A percentile compares a stretch with the other conserved stretches of the same genome.
Evolutionary conservation across 2,888 invertebrate genomes (phyloP).

Genomic region (Calameuta idolon): DNA sequence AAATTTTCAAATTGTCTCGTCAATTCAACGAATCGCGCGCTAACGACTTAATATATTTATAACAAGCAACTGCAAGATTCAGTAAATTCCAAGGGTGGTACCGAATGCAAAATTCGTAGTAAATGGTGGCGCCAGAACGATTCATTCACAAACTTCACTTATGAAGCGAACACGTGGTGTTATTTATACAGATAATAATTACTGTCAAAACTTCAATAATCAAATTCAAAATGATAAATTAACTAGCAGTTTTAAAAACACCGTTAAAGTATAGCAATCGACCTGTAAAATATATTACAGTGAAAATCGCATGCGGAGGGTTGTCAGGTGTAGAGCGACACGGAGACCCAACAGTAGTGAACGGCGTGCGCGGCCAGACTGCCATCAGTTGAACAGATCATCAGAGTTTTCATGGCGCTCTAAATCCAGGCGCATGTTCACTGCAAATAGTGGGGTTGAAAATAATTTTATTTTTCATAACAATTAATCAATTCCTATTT

Average conservation of each 20-base stretch:
- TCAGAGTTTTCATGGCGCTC: not conserved
- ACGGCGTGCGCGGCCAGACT: constrained; percentile 59
- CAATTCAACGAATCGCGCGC: not conserved
- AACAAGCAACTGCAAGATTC: not conserved
- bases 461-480: not conserved
- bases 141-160: not conserved
- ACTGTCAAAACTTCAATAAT: constrained; percentile 6
- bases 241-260: not conserved
- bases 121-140: not conserved
- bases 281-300: not conserved
- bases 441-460: not conserved
- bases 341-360: constrained; percentile 46
- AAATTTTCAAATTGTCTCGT: not conserved
- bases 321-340: constrained; percentile 13
- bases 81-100: not conserved
- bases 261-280: not conserved
- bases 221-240: not conserved
- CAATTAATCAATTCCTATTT: not conserved
- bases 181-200: not conserved
- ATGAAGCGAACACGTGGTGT: not conserved
- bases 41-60: not conserved
- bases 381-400: constrained; percentile 33
- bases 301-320: constrained; percentile 13
- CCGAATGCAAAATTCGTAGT: not conserved
- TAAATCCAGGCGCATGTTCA: not conserved